A percentile compares a stretch with the other conserved stretches of the same genome.
Conservation (phyloP, 2,113 vertebrate species). For the Nothobranchius kuhntae region DNA sequence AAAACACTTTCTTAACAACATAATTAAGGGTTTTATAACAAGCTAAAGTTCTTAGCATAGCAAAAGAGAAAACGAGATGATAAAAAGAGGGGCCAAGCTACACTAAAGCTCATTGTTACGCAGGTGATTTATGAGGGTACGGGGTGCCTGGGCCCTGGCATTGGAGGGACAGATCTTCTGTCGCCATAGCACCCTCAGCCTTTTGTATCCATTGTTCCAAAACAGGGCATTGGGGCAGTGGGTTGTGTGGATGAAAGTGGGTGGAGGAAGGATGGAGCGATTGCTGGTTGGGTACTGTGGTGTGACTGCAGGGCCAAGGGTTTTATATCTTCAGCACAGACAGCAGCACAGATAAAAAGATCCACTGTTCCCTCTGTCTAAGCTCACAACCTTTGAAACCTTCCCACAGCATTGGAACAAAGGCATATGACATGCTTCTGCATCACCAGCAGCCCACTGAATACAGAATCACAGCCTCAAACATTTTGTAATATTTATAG, state of each 20-base stretch:
- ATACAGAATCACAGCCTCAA: constrained; percentile 35
- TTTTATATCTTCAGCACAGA: constrained; percentile 65
- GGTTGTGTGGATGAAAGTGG: constrained; percentile 48
- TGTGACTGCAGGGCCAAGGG: constrained; percentile 54
- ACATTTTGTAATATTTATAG: constrained; percentile 39
- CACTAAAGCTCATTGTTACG: constrained; percentile 77
- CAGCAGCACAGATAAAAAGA: constrained; percentile 72
- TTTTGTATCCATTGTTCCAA: constrained; percentile 73
- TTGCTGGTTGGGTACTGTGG: constrained; percentile 50
- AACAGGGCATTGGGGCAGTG: constrained; percentile 41
- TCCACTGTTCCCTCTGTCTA: constrained; percentile 61
- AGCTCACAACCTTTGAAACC: constrained; percentile 72
- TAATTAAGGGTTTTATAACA: constrained; percentile 69
- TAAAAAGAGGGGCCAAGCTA: constrained; percentile 32
- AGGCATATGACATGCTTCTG: constrained; percentile 38
- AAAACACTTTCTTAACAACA: constrained; percentile 64
- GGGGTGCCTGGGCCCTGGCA: constrained; percentile 57
- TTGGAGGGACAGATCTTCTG: constrained; percentile 63
- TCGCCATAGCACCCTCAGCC: constrained; percentile 66
- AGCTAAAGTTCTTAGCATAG: constrained; percentile 45
- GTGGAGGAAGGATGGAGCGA: constrained; percentile 41
- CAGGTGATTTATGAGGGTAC: constrained; percentile 77
- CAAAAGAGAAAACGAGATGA: constrained; percentile 35
- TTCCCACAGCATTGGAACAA: constrained; percentile 66
- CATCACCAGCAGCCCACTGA: constrained; percentile 29